A percentile compares a stretch with the other conserved stretches of the same genome.
These are phyloP conservation scores for Oxygymnocypris stewartii DNA, from an alignment of 2,113 vertebrate genomes.

Conservation along the genomic window DNA sequence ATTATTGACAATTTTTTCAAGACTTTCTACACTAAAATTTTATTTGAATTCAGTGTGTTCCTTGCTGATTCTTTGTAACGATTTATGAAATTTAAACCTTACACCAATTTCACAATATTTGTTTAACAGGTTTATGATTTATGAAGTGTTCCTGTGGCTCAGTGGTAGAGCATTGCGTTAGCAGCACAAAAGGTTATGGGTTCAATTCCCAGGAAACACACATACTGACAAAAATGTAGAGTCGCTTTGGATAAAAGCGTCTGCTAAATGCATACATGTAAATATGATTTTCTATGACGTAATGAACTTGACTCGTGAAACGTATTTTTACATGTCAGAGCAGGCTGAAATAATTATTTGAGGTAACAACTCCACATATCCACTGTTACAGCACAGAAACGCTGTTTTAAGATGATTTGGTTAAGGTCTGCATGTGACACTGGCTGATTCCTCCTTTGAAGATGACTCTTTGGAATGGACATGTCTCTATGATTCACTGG, in stretches of 20 bases:
- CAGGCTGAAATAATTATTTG: neutral
- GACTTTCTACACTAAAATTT: no score
- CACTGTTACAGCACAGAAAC: neutral
- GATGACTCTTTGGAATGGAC: constrained; percentile 35
- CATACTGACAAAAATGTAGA: no score
- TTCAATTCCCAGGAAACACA: no score
- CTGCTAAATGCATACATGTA: neutral
- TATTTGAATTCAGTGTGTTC: no score
- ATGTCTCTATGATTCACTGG: constrained; percentile 63
- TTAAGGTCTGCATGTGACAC: neutral
- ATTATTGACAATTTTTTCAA: no score
- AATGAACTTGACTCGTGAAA: neutral
- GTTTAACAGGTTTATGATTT: neutral
- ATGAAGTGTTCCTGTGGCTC: neutral
- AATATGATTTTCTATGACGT: neutral
- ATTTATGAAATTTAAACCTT: neutral
- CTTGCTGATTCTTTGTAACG: neutral
- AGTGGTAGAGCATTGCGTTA: no score
- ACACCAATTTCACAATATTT: neutral
- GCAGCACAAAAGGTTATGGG: no score
- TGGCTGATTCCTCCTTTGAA: neutral
- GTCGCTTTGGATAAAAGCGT: no score
- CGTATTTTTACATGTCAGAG: neutral
- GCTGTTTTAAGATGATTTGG: neutral
- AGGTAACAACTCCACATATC: no score